Evolutionary conservation across 2,113 vertebrate genomes (phyloP), one percentile per base, ranked within the genome.

Genomic region (Serilophus lunatus): DNA sequence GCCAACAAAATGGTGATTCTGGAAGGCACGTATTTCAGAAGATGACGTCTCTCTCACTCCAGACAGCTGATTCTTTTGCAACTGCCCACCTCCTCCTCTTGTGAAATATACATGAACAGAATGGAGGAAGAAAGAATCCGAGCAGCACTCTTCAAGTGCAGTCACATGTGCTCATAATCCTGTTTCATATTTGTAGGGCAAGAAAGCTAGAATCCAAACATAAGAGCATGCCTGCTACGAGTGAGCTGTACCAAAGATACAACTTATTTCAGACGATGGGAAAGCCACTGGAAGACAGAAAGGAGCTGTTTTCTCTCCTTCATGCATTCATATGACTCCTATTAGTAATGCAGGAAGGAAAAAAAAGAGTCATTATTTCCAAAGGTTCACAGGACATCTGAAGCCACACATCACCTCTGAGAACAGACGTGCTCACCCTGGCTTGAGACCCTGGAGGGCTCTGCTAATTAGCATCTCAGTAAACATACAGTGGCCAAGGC

Each of bases 1-100:
- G 2, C 18, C 60, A 94, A 80, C 74, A 95, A 96, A 96, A 96
- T 75, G 82, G 83, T 74, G 82, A 87, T 77, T 88, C 66, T 92
- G 79, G 38, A 93, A 92, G 38, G 45, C 63, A 79, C 5, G 0
- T 29, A 69, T 77, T 91, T 81, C 45, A 82, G 56, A 92, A 70
- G 44, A 92, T 49, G 66, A 60, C 44, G 57, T 28, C 51, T 86
- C 83, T 79, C 54, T 74, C 63, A 82, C 22, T 29, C 68, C 66
- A 36, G n/a, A 69, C 29, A 70, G 54, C 47, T 82, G 71, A 80
- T 85, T 49, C 45, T 77, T 85, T 87, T 90, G 51, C 54, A 76
- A 60, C 51, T 75, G 42, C 72, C 74, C 36, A 76, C 65, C 88
- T 86, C 78, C 79, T 69, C 65, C 66, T 86, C 42, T 74, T 80